These are phyloP conservation scores for Aleadryas rufinucha DNA, from an alignment of 2,113 vertebrate genomes.

Conservation along the genomic window DNA sequence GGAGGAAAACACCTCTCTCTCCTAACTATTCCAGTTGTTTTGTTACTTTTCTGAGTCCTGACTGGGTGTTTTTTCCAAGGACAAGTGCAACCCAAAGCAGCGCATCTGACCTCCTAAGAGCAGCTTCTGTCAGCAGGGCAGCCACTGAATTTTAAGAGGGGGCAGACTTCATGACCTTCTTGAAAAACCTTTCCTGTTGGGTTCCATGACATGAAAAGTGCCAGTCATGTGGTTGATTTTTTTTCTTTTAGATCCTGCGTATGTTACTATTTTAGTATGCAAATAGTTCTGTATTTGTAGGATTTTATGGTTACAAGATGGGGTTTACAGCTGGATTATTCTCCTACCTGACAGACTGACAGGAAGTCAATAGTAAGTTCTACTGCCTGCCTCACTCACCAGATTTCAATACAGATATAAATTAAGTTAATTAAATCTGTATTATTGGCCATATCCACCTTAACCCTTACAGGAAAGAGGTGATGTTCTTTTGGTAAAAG, in stretches of 20 bases:
- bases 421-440: not conserved
- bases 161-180: not conserved
- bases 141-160: not conserved
- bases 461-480: not conserved
- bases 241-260: not conserved
- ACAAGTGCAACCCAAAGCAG: not conserved
- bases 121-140: not conserved
- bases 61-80: not conserved
- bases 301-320: not conserved
- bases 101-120: not conserved
- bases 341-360: not conserved
- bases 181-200: not conserved
- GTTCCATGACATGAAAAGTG: not conserved
- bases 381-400: not conserved
- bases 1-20: not conserved
- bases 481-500: not conserved
- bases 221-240: not conserved
- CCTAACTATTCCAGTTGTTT: not conserved
- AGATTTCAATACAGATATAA: not conserved
- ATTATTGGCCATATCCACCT: not conserved
- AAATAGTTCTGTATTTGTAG: not conserved
- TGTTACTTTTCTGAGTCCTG: not conserved
- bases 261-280: not conserved
- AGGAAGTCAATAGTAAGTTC: not conserved
- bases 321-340: not conserved